Conservation (phyloP, 2,797 vertebrate genomes). For the Merluccius polli region DNA sequence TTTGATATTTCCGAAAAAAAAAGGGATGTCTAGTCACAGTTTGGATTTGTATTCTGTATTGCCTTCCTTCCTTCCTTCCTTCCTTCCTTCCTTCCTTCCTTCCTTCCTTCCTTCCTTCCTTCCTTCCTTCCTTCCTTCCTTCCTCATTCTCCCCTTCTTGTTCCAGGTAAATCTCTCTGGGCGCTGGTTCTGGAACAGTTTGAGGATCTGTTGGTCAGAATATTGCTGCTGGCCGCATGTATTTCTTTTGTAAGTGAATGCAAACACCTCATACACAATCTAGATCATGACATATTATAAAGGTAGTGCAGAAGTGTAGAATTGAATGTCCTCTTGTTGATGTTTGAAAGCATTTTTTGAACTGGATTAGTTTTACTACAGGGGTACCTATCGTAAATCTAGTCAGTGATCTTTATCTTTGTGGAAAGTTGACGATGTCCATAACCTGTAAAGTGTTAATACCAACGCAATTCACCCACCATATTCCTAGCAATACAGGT, state of each 20-base stretch:
- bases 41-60: not conserved
- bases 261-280: not conserved
- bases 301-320: not conserved
- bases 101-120: slow-evolving; percentile 10
- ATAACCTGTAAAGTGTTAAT: not conserved
- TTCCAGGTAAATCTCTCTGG: slow-evolving; percentile 77
- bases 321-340: not conserved
- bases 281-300: not conserved
- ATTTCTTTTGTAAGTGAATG: slow-evolving; percentile 76
- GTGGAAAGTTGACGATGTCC: not conserved
- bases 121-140: slow-evolving; percentile 7
- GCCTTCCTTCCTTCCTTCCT: slow-evolving; percentile 5
- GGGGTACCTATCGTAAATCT: not conserved
- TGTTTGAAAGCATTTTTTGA: not conserved
- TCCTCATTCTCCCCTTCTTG: slow-evolving; percentile 8
- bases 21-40: not conserved
- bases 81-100: slow-evolving; percentile 6
- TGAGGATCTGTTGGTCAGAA: slow-evolving; percentile 78
- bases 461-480: too few species aligned
- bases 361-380: not conserved
- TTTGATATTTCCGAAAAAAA: not conserved
- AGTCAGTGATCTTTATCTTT: not conserved
- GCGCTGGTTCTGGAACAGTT: slow-evolving; percentile 77
- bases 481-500: too few species aligned
- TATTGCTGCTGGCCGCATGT: slow-evolving; percentile 76